A percentile compares a stretch with the other conserved stretches of the same genome.
Conservation (phyloP, 2,797 vertebrate species). For the Thaleichthys pacificus region DNA sequence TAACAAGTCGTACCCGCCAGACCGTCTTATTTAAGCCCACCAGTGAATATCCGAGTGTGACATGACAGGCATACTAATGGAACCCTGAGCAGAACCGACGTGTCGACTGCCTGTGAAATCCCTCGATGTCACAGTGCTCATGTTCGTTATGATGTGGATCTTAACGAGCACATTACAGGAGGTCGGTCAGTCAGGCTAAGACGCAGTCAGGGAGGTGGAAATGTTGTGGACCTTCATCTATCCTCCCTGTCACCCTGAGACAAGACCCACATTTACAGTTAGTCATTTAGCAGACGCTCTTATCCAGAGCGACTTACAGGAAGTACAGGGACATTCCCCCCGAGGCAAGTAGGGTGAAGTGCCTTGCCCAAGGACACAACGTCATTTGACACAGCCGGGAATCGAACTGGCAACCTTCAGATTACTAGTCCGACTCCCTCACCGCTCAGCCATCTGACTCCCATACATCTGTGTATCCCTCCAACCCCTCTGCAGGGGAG, state of each 20-base stretch:
- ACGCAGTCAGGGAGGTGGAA: conserved; percentile 59
- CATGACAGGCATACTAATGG: conserved; percentile 73
- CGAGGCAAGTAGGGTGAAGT: too few relatives aligned
- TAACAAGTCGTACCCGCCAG: conserved; percentile 44
- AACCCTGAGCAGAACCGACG: conserved; percentile 53
- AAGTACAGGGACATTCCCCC: too few relatives aligned
- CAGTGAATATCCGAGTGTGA: conserved; percentile 59
- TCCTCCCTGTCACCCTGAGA: conserved; percentile 23
- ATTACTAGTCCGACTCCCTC: too few relatives aligned
- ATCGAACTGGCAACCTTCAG: too few relatives aligned
- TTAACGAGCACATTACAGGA: conserved; percentile 61
- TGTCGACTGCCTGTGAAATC: conserved; percentile 59
- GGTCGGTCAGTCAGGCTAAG: conserved; percentile 14
- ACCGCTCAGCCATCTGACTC: too few relatives aligned
- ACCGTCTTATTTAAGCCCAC: conserved; percentile 46
- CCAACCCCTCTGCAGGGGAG: not conserved
- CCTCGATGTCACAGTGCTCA: conserved; percentile 65
- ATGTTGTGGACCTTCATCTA: conserved; percentile 44
- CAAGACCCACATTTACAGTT: too few relatives aligned
- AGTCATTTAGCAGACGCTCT: too few relatives aligned
- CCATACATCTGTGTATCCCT: too few relatives aligned
- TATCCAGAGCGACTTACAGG: too few relatives aligned
- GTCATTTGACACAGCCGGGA: too few relatives aligned
- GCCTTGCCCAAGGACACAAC: too few relatives aligned
- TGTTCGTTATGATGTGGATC: conserved; percentile 59